These are phyloP conservation scores for Pygmarrhopalites habei DNA, from an alignment of 1,140 invertebrate genomes.

Conservation along the genomic window DNA sequence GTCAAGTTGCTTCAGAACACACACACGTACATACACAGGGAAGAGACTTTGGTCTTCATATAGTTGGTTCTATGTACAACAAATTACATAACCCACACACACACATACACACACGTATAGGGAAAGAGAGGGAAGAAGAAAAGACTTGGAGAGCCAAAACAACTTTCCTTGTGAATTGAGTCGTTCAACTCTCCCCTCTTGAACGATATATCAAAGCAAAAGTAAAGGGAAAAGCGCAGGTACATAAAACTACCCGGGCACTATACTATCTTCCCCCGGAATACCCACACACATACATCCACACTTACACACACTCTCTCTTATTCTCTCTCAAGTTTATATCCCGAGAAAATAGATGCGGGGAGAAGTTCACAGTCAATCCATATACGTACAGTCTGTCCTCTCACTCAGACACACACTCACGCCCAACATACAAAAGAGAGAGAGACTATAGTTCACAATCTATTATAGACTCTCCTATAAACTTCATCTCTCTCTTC, in stretches of 20 bases:
- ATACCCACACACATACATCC: too few species aligned
- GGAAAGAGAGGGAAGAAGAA: neutral
- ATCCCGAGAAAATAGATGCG: neutral
- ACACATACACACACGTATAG: too few species aligned
- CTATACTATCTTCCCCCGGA: too few species aligned
- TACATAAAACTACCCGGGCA: too few species aligned
- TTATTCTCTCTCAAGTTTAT: neutral
- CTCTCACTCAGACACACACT: too few species aligned
- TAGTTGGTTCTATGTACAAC: too few species aligned
- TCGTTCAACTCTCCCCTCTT: constrained; percentile 15
- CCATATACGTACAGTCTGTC: neutral
- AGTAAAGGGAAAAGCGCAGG: too few species aligned
- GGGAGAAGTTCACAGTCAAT: neutral
- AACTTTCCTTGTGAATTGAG: constrained; percentile 16
- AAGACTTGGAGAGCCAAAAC: constrained; percentile 8
- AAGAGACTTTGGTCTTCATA: too few species aligned
- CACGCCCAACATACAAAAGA: constrained; percentile 1
- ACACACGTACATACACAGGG: too few species aligned
- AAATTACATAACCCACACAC: too few species aligned
- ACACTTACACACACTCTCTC: neutral
- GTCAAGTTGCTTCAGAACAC: too few species aligned
- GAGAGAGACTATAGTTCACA: too few species aligned
- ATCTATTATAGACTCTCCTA: constrained; percentile 8
- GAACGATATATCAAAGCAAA: constrained; percentile 7
- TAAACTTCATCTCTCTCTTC: neutral